phyloP scores from a whole-genome alignment of 2,888 invertebrate genomes.

The Tribolium freemani region DNA sequence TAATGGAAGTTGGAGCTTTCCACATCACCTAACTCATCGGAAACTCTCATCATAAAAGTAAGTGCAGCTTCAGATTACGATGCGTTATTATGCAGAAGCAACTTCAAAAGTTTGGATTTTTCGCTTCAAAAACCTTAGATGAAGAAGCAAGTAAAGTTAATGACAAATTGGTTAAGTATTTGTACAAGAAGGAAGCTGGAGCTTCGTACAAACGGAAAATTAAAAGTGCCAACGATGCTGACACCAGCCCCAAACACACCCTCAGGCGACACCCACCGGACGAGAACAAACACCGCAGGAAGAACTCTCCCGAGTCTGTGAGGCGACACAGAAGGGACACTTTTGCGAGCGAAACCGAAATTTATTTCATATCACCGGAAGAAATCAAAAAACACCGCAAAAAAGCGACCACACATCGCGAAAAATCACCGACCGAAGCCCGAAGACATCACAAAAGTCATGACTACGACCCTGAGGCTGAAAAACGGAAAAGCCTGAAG shows the following conservation, averaged over 20 bases:
- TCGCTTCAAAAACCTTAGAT: slow-evolving; percentile 13
- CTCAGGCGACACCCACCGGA: background rate
- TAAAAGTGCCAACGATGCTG: slow-evolving; percentile 9
- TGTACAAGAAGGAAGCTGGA: slow-evolving; percentile 10
- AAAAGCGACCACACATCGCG: background rate
- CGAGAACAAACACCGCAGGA: background rate
- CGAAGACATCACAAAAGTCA: background rate
- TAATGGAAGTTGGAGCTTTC: slow-evolving; percentile 11
- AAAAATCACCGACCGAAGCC: background rate
- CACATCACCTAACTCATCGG: slow-evolving; percentile 3
- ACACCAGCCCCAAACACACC: background rate
- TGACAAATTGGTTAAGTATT: slow-evolving; percentile 15
- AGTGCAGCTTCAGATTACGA: background rate
- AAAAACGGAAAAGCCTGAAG: background rate
- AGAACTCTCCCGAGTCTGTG: background rate
- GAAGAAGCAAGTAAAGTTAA: background rate
- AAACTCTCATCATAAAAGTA: background rate
- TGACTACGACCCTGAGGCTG: background rate
- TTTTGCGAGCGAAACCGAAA: slow-evolving; percentile 3
- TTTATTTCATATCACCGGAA: slow-evolving; percentile 23
- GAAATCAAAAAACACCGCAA: slow-evolving; percentile 5
- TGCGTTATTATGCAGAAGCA: slow-evolving; percentile 28
- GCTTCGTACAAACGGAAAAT: background rate
- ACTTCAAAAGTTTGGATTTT: slow-evolving; percentile 28
- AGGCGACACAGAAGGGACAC: background rate